These are phyloP conservation scores for Ochropleura leucogaster DNA, from an alignment of 2,888 invertebrate species.

Conservation along the genomic window DNA sequence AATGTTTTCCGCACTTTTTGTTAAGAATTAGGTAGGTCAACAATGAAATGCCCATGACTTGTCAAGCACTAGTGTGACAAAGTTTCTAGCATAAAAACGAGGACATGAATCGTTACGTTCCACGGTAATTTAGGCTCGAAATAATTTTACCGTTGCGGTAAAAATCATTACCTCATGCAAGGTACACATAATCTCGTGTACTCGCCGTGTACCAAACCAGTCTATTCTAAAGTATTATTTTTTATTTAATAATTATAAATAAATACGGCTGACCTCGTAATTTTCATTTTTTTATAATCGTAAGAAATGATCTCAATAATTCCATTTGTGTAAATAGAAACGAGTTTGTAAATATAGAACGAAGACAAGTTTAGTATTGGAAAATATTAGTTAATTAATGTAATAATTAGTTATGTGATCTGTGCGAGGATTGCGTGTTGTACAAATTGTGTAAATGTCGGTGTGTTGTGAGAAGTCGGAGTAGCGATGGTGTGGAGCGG, in stretches of 20 bases:
- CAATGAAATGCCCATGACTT: constrained; percentile 38
- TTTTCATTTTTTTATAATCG: constrained; percentile 83
- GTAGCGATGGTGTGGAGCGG: constrained; percentile 62
- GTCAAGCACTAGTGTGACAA: constrained; percentile 62
- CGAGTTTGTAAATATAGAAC: constrained; percentile 84
- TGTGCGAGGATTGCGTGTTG: constrained; percentile 71
- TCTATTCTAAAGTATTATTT: constrained; percentile 89
- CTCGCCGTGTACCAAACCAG: constrained; percentile 85
- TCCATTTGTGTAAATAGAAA: constrained; percentile 89
- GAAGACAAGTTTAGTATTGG: constrained; percentile 73
- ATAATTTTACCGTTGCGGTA: constrained; percentile 62
- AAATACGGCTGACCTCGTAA: constrained; percentile 81
- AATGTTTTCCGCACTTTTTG: constrained; percentile 2
- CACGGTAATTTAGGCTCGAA: constrained; percentile 63
- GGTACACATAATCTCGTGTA: constrained; percentile 71
- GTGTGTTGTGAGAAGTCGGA: constrained; percentile 56
- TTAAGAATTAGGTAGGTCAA: constrained; percentile 12
- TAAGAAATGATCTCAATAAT: constrained; percentile 90
- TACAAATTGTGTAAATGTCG: constrained; percentile 68
- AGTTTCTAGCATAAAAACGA: constrained; percentile 54
- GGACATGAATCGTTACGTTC: constrained; percentile 61
- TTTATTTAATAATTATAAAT: constrained; percentile 78
- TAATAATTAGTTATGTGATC: constrained; percentile 76
- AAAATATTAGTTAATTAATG: constrained; percentile 73
- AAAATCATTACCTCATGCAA: constrained; percentile 81